Evolutionary conservation across 2,797 vertebrate genomes (phyloP).

Genomic region (Notamacropus eugenii): DNA sequence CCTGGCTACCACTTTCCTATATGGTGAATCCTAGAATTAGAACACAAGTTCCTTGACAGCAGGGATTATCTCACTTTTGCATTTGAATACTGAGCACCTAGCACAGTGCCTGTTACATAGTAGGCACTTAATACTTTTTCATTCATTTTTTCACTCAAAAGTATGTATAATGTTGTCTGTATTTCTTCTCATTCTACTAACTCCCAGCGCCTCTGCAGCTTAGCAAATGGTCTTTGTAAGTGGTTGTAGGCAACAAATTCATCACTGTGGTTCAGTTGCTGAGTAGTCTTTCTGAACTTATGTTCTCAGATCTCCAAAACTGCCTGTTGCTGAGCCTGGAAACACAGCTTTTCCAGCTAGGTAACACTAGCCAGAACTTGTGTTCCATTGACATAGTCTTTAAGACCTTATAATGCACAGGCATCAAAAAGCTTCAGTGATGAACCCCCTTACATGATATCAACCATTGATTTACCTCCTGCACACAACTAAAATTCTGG

Average conservation of each 20-base stretch:
- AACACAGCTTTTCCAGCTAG: background rate
- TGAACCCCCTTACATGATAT: background rate
- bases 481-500: background rate
- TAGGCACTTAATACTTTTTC: background rate
- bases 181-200: background rate
- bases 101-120: background rate
- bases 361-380: background rate
- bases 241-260: background rate
- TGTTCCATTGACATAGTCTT: background rate
- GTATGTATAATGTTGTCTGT: background rate
- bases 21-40: background rate
- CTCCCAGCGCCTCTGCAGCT: background rate
- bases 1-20: background rate
- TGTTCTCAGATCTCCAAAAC: background rate
- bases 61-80: background rate
- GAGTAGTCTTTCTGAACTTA: background rate
- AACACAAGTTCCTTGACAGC: background rate
- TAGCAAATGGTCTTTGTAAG: background rate
- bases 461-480: background rate
- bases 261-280: background rate
- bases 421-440: background rate
- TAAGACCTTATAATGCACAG: background rate
- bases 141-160: background rate
- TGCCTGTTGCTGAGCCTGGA: background rate
- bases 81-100: background rate